Base-by-base conservation (phyloP, 2,113 vertebrate species). In the Aplodontia rufa region DNA sequence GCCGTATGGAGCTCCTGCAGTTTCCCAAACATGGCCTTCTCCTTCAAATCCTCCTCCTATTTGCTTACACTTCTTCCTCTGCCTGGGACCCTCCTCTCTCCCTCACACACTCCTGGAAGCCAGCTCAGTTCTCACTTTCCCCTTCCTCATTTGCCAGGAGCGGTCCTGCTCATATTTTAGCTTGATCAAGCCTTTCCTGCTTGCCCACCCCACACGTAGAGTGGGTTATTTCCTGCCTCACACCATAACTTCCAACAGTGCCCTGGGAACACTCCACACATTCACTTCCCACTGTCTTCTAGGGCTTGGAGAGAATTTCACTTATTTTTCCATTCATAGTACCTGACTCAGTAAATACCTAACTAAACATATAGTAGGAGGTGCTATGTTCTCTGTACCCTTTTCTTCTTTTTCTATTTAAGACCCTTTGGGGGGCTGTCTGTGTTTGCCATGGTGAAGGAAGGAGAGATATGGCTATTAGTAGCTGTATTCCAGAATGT, bases 371-470 rank as follows among this genome's bases (percentile, higher is more conserved):
- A 62, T 58, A 47, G 20, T 14, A 87, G 55, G 40, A 11, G 37
- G 13, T 8, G 0, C 42, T 42, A 24, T 4, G 45, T 3, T 4
- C 6, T 72, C 55, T 3, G 2, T 49, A 12, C 2, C 8, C 51
- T 71, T 42, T 58, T 69, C 69, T 40, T 87, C 42, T 64, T 93
- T 75, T 40, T 49, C 14, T 78, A 1, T 9, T 40, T 16, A 45
- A 8, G 14, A 26, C 37, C 17, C n/a, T 8, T 35, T 7, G 8
- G 16, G 62, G 37, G 10, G 40, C 47, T 42, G 35, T 62, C 47
- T 76, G 30, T 32, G 30, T 51, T 20, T 1, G 28, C 1, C 37
- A 6, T 6, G 5, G 17, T 5, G 28, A 76, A 88, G n/a, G 10
- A 26, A n/a, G 35, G 22, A 10, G 22, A 80, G 35, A 47, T n/a